Evolutionary conservation across 2,797 vertebrate species (phyloP), one percentile per base, ranked within the genome.

Genomic region (Gymnothorax reevesii): DNA sequence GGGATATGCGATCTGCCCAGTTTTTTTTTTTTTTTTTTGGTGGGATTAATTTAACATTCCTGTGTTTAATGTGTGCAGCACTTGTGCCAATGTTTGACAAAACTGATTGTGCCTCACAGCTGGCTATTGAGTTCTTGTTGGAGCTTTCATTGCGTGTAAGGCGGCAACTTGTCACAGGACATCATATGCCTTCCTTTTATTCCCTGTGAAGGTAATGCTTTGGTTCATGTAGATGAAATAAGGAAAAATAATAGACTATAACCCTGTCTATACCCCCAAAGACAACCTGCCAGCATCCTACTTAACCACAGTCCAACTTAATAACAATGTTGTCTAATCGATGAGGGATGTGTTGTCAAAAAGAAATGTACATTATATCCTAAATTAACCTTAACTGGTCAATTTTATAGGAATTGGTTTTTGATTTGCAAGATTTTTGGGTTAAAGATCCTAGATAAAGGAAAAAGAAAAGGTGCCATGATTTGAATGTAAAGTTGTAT

Each of bases 281-380:
- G 27, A 17, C 57, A 33, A 22, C 25, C 82, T 55, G 27, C 7
- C 82, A 17, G 55, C 33, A n/a, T 1, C 57, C 62, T 64, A 69
- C 57, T 82, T 73, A 77, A 1, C 42, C 52, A 73, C 57, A 60
- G 25, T 87, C 69, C 25, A 75, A 27, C 86, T 92, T 92, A 88
- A 94, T 91, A 42, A 1, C 33, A 42, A 42, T 42, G 33, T 42
- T 42, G 33, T 1, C 33, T 42, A 42, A 42, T 42, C 33, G 33
- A 42, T 42, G 33, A 42, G 64, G 64, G 22, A 25, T 69, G 3
- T 33, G 5, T 77, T 77, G 15, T 52, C 15, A 15, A 12, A 33
- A 13, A 33, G 33, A 5, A 77, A 77, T 33, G 42, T 33, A 10
- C 20, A 49, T 77, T 42, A 42, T 42, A 22, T 13, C 73, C 52